A percentile compares a stretch with the other conserved stretches of the same genome.
Conservation (phyloP, 2,113 vertebrate genomes). For the Carettochelys insculpta region DNA sequence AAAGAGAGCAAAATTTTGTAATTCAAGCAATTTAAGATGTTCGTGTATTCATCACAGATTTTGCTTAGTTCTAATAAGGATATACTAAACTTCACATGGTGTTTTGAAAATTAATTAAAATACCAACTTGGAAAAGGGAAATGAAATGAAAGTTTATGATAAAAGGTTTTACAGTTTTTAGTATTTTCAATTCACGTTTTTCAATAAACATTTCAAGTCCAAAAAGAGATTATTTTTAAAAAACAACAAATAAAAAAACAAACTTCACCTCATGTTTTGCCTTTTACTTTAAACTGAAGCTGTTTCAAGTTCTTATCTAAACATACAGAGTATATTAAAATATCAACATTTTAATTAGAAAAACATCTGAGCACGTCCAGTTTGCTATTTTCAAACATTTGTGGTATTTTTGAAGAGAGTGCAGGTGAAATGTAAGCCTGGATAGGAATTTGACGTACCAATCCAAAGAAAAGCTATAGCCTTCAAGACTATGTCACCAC, state of each 20-base stretch:
- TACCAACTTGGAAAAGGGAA: background rate
- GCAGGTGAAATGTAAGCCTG: background rate
- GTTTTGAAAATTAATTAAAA: background rate
- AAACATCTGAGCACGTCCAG: background rate
- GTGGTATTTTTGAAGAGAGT: background rate
- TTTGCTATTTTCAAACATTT: background rate
- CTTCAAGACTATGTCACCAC: background rate
- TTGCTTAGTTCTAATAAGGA: background rate
- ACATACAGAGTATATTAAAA: background rate
- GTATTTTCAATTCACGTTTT: background rate
- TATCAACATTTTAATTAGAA: background rate
- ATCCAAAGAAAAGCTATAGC: slow-evolving; percentile 10
- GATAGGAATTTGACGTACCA: background rate
- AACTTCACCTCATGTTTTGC: background rate
- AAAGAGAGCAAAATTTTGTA: background rate
- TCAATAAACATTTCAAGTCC: background rate
- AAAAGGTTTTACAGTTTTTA: background rate
- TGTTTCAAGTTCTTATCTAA: background rate
- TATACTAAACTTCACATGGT: background rate
- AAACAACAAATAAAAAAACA: background rate
- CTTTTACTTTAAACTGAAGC: background rate
- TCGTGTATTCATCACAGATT: background rate
- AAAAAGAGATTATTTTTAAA: background rate
- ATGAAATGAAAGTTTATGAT: background rate
- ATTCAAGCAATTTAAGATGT: background rate